phyloP scores from a whole-genome alignment of 2,113 vertebrate species.

The Aythya baeri region DNA sequence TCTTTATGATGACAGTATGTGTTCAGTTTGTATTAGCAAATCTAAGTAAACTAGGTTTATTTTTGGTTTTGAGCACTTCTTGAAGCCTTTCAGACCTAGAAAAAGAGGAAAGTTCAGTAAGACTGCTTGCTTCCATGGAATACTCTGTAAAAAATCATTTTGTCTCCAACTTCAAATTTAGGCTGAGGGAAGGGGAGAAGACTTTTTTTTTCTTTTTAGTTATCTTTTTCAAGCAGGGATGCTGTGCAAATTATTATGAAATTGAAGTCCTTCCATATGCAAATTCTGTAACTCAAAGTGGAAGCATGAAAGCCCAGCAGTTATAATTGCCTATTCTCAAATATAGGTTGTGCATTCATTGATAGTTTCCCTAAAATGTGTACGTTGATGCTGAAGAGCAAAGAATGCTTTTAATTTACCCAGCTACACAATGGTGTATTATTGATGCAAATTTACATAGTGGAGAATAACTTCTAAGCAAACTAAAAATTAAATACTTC shows the following conservation, averaged over 20 bases:
- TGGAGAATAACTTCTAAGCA: not conserved
- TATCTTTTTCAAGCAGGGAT: slow-evolving; percentile 51
- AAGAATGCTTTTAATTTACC: not conserved
- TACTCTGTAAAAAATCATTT: not conserved
- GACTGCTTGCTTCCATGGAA: not conserved
- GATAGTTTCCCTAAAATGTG: not conserved
- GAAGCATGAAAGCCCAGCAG: not conserved
- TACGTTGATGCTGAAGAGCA: not conserved
- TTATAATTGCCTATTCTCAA: not conserved
- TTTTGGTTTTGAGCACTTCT: not conserved
- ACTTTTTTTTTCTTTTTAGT: slow-evolving; percentile 16
- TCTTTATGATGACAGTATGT: not conserved
- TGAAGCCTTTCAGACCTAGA: no score
- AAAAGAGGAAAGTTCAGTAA: not conserved
- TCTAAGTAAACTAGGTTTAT: not conserved
- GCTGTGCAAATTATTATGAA: not conserved
- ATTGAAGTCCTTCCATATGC: not conserved
- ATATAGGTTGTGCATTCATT: not conserved
- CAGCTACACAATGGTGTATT: not conserved
- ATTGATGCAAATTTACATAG: not conserved
- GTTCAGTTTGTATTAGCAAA: not conserved
- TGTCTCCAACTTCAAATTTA: not conserved
- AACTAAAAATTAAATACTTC: not conserved
- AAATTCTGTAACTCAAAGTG: not conserved
- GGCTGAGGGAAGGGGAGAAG: not conserved